phyloP scores from a whole-genome alignment of 2,113 vertebrate genomes.

The Sebastes fasciatus region DNA sequence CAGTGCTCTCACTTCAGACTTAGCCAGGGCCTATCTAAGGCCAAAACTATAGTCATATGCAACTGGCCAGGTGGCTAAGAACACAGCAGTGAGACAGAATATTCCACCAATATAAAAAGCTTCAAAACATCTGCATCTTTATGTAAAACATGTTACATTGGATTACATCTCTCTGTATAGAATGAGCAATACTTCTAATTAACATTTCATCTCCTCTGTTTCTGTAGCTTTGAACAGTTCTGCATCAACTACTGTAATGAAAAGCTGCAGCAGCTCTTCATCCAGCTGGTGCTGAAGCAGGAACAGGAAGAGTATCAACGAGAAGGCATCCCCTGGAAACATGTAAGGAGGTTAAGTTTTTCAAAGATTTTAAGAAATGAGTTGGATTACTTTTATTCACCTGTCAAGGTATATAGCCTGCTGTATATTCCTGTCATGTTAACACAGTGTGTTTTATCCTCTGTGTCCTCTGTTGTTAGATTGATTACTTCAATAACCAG shows the following conservation, averaged over 20 bases:
- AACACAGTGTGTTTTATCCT: neutral
- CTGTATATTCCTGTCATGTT: neutral
- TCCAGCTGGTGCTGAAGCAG: slow-evolving; percentile 97
- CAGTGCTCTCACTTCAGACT: too few species aligned
- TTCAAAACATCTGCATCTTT: neutral
- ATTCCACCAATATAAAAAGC: neutral
- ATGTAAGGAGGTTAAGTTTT: slow-evolving; percentile 81
- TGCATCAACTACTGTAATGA: slow-evolving; percentile 99
- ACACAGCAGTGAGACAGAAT: too few species aligned
- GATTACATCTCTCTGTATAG: neutral
- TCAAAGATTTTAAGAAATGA: neutral
- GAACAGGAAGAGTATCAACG: slow-evolving; percentile 98
- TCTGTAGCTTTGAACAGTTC: slow-evolving; percentile 95
- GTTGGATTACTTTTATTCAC: neutral
- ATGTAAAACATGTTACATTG: neutral
- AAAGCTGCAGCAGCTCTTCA: slow-evolving; percentile 98
- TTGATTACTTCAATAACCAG: slow-evolving; percentile 99
- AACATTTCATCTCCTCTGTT: neutral
- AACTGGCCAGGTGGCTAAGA: too few species aligned
- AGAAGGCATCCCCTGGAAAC: slow-evolving; percentile 98
- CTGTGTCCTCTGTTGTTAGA: slow-evolving; percentile 79
- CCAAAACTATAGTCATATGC: too few species aligned
- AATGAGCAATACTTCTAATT: neutral
- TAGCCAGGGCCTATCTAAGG: too few species aligned
- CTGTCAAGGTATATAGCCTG: neutral